Percentiles rank a stretch among this genome's conserved stretches.
These are phyloP conservation scores for Pagrus major DNA, from an alignment of 2,113 vertebrate species.

Conservation along the genomic window DNA sequence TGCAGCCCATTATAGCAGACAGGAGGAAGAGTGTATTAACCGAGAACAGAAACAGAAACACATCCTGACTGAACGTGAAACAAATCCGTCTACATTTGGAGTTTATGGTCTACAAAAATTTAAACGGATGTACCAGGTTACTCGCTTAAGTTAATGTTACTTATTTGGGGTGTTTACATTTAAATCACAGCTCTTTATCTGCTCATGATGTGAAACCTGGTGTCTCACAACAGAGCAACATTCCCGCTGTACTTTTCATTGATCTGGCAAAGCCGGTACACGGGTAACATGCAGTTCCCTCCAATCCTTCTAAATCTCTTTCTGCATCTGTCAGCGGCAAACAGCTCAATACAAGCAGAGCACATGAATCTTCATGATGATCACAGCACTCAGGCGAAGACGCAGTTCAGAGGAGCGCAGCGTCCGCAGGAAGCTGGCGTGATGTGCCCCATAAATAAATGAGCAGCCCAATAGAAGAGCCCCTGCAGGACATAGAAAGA, in stretches of 20 bases:
- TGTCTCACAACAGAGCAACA: slow-evolving; percentile 2
- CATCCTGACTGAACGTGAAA: not conserved
- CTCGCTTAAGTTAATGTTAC: too few species aligned
- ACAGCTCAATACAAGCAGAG: slow-evolving; percentile 40
- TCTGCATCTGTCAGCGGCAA: slow-evolving; percentile 47
- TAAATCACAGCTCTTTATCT: slow-evolving; percentile 24
- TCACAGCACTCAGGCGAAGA: slow-evolving; percentile 31
- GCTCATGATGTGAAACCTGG: slow-evolving; percentile 1
- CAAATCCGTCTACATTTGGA: not conserved
- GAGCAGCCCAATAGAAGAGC: slow-evolving; percentile 18
- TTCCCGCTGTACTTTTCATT: slow-evolving; percentile 24
- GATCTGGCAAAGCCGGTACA: slow-evolving; percentile 44
- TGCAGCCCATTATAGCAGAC: slow-evolving; percentile 9
- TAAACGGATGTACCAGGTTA: too few species aligned
- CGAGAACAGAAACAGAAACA: not conserved
- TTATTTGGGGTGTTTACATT: not conserved
- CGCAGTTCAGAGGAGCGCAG: slow-evolving; percentile 34
- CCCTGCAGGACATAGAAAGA: slow-evolving; percentile 12
- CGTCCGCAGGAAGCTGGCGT: slow-evolving; percentile 30
- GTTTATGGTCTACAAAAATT: not conserved
- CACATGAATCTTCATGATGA: slow-evolving; percentile 41
- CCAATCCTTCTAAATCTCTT: slow-evolving; percentile 52
- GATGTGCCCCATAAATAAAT: slow-evolving; percentile 47
- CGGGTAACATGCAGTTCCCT: slow-evolving; percentile 36
- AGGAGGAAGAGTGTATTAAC: not conserved